Base-by-base conservation (phyloP, 2,113 vertebrate species). In the Ursus arctos region DNA sequence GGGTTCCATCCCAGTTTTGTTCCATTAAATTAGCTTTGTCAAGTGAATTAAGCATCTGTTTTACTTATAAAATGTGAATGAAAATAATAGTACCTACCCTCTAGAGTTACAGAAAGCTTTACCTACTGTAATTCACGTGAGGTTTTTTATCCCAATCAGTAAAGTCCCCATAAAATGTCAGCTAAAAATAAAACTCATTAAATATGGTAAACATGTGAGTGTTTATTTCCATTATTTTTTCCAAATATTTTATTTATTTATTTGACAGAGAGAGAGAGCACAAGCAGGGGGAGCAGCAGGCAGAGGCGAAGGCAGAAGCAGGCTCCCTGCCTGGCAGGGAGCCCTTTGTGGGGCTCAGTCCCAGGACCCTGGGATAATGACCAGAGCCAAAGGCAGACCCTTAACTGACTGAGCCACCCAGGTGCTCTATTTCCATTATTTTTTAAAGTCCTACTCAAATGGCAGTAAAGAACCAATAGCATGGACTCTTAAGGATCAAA, bases 111-210 rank as follows among this genome's bases (percentile, higher is more conserved):
- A 88, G 3, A 51, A 88, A 85, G 2, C 55, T 59, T 76, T 53
- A 91, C 91, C 79, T 83, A 94, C 91, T 43, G 33, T 49, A 91
- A 77, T 53, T 94, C 76, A 86, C 3, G 0, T 88, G 76, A 95
- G 33, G 9, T 47, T 82, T 90, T 86, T 90, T 86, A 92, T 86
- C 8, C 59, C 71, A 82, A 90, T 87, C 47, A 65, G 13, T 55
- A 65, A 89, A 28, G 26, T 11, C 15, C 36, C 55, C 26, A 53
- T 95, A 94, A 92, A 94, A 83, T 77, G 28, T 88, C 47, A 94
- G 67, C 65, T 94, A 90, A 94, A 92, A 94, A 57, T 80, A 88
- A 94, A 74, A 87, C n/a, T 43, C 22, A 21, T 91, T 90, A 69
- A 91, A 79, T 19, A 93, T 63, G 63, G 36, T 87, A 18, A 84